Percentiles rank a stretch among this genome's conserved stretches.
Conservation (phyloP, 2,888 invertebrate genomes). For the Leptopterna dolabrata region DNA sequence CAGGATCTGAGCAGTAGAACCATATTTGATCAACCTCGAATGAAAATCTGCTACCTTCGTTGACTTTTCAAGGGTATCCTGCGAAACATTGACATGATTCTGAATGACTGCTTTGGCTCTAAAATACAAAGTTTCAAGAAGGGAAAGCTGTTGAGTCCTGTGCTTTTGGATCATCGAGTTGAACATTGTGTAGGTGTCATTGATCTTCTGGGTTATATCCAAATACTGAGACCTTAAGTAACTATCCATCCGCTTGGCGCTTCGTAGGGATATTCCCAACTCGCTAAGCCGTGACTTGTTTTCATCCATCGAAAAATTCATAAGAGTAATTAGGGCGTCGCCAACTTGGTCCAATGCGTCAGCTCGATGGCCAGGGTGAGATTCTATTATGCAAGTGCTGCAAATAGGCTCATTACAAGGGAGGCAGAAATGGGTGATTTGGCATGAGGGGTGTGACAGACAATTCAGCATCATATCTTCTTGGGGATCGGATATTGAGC, state of each 20-base stretch:
- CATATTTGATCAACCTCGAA: constrained; percentile 89
- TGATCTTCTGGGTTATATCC: constrained; percentile 92
- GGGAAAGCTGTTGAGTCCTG: constrained; percentile 88
- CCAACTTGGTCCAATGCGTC: constrained; percentile 86
- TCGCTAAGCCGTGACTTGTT: constrained; percentile 89
- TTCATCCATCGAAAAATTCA: constrained; percentile 84
- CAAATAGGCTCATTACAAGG: constrained; percentile 93
- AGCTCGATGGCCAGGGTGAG: constrained; percentile 89
- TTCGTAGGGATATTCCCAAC: constrained; percentile 85
- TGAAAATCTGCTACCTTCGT: constrained; percentile 92
- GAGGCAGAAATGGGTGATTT: constrained; percentile 92
- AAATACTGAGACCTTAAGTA: constrained; percentile 87
- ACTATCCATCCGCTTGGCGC: constrained; percentile 84
- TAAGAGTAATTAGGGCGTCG: constrained; percentile 82
- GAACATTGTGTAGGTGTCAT: constrained; percentile 96
- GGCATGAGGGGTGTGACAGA: constrained; percentile 88
- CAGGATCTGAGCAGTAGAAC: constrained; percentile 87
- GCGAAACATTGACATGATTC: constrained; percentile 90
- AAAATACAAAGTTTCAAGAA: constrained; percentile 70
- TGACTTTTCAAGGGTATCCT: constrained; percentile 91
- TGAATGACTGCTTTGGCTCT: constrained; percentile 72
- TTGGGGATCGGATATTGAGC: constrained; percentile 66
- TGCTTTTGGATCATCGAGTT: constrained; percentile 95
- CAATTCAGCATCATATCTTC: constrained; percentile 78
- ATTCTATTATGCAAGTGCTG: constrained; percentile 91